These are phyloP conservation scores for Tiphia femorata DNA, from an alignment of 2,888 invertebrate genomes.

Conservation along the genomic window DNA sequence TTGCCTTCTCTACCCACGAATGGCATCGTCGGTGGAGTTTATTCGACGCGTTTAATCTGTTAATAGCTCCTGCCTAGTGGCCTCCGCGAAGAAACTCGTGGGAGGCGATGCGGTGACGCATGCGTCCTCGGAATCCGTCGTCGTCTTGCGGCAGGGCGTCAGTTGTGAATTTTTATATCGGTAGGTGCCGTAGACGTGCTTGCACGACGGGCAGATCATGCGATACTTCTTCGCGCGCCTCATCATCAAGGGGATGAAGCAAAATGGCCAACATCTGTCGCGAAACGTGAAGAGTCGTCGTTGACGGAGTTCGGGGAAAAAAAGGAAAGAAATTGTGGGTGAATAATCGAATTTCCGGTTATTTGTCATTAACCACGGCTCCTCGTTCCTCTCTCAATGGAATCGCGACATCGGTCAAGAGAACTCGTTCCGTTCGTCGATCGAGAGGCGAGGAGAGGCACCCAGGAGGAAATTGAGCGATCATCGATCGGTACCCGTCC, in stretches of 20 bases:
- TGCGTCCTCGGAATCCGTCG: constrained; percentile 19
- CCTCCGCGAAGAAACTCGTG: constrained; percentile 16
- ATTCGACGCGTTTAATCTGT: constrained; percentile 4
- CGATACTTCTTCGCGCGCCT: constrained; percentile 43
- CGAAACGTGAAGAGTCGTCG: background rate
- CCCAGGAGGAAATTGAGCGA: too few species aligned
- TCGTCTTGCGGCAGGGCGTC: constrained; percentile 25
- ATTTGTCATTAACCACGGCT: too few species aligned
- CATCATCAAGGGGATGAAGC: constrained; percentile 48
- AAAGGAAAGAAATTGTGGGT: too few species aligned
- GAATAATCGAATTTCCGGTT: too few species aligned
- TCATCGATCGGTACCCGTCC: too few species aligned
- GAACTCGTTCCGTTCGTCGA: too few species aligned
- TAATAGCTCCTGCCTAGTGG: constrained; percentile 2
- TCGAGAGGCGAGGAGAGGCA: too few species aligned
- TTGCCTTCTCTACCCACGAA: too few species aligned
- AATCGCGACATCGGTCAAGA: too few species aligned
- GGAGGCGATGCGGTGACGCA: constrained; percentile 28
- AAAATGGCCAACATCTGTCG: constrained; percentile 47
- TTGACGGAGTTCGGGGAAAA: background rate
- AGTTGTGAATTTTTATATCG: constrained; percentile 25
- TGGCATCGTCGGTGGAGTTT: too few species aligned
- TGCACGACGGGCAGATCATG: constrained; percentile 45
- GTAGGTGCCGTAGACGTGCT: constrained; percentile 42
- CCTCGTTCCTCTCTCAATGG: too few species aligned